A percentile compares a stretch with the other conserved stretches of the same genome.
These are phyloP conservation scores for Semibalanus balanoides DNA, from an alignment of 1,140 invertebrate genomes.

Conservation along the genomic window DNA sequence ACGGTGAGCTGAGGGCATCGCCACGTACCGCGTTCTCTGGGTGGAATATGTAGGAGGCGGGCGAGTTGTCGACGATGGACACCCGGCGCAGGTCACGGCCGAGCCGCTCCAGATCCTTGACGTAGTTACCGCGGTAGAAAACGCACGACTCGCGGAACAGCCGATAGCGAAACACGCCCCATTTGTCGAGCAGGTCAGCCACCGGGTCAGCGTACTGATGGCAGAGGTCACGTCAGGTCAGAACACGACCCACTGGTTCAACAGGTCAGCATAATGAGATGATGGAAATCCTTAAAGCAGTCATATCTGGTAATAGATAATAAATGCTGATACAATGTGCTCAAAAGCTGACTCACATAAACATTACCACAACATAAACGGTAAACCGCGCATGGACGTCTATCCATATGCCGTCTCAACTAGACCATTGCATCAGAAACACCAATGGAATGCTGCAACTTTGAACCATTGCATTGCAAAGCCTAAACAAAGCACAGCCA, in stretches of 20 bases:
- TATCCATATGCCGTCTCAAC: no score
- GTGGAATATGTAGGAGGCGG: conserved; percentile 99
- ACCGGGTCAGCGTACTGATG: conserved; percentile 96
- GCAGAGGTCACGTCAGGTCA: conserved; percentile 84
- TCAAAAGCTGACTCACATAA: no score
- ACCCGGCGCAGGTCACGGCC: conserved; percentile 92
- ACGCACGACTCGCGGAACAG: conserved; percentile 99
- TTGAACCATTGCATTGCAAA: neutral
- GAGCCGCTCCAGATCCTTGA: conserved; percentile 96
- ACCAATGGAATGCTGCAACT: no score
- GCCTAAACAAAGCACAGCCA: neutral
- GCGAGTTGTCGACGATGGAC: conserved; percentile 98
- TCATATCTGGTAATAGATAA: no score
- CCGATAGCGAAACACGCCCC: conserved; percentile 90
- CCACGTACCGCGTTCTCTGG: conserved; percentile 95
- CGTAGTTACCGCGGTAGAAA: conserved; percentile 98
- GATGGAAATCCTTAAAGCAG: no score
- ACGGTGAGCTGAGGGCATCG: neutral
- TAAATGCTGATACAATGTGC: no score
- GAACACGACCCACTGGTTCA: conserved; percentile 96
- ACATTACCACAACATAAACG: no score
- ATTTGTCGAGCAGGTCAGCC: conserved; percentile 92
- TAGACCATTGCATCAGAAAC: no score
- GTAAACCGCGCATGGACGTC: no score
- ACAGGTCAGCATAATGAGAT: conserved; percentile 90